A percentile compares a stretch with the other conserved stretches of the same genome.
These are phyloP conservation scores for Sorex araneus DNA, from an alignment of 2,113 vertebrate genomes.

Conservation along the genomic window DNA sequence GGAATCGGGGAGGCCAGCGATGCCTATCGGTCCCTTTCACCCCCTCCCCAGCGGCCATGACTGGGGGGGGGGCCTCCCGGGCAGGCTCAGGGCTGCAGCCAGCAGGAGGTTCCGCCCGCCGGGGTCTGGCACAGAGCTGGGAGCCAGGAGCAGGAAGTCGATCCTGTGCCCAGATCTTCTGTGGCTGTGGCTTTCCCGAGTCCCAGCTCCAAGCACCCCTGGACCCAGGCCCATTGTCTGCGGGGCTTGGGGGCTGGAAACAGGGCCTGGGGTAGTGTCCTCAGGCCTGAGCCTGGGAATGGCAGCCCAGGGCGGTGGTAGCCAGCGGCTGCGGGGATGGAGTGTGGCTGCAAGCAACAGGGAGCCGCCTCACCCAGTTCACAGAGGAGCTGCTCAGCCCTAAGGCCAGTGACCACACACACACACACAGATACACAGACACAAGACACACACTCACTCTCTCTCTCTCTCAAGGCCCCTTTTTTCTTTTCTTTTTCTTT, in stretches of 20 bases:
- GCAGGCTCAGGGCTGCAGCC: neutral
- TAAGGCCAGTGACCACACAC: neutral
- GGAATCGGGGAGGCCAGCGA: conserved; percentile 59
- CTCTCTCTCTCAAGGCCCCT: too few relatives aligned
- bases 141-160: neutral
- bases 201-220: neutral
- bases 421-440: too few relatives aligned
- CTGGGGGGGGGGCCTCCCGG: too few relatives aligned
- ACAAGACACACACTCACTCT: too few relatives aligned
- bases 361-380: neutral
- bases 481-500: too few relatives aligned
- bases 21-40: neutral
- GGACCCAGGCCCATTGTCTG: neutral
- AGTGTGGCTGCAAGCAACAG: neutral
- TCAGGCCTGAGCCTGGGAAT: neutral
- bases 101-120: neutral
- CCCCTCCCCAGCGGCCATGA: too few relatives aligned
- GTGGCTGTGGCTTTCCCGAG: neutral
- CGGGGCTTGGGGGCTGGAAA: too few relatives aligned
- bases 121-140: too few relatives aligned
- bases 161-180: neutral
- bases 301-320: neutral
- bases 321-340: neutral
- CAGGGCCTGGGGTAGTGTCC: neutral
- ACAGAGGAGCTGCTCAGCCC: neutral